Conservation (phyloP, 92 coral and sea anemone genomes). For the Parazoanthus atlanticus region DNA sequence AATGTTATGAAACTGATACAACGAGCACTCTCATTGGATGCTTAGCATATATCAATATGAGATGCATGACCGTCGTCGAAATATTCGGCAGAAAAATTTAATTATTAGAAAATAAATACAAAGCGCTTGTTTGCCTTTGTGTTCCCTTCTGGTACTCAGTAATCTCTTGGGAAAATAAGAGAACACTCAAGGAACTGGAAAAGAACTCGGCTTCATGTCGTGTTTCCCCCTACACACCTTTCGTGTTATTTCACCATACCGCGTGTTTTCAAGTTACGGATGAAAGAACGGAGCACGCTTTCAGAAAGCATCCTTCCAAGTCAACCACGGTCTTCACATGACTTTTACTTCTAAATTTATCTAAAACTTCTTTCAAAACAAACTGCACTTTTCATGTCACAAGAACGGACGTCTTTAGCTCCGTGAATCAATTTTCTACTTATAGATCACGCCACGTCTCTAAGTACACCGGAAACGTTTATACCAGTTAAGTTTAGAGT, state of each 20-base stretch:
- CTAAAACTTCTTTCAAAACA: background rate
- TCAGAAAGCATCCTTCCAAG: too few relatives aligned
- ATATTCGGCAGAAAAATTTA: too few relatives aligned
- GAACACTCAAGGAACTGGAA: too few relatives aligned
- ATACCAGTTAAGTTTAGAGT: background rate
- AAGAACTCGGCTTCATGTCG: too few relatives aligned
- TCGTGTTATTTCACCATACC: background rate
- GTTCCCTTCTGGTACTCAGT: too few relatives aligned
- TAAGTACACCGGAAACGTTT: background rate
- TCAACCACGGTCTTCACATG: background rate
- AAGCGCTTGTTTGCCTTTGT: too few relatives aligned
- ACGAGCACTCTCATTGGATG: background rate
- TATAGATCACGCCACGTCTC: background rate
- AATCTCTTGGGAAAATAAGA: too few relatives aligned
- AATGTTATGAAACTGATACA: background rate
- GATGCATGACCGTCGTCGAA: too few relatives aligned
- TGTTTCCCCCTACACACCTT: too few relatives aligned
- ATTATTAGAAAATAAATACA: too few relatives aligned
- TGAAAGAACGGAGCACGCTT: background rate
- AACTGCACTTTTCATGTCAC: background rate
- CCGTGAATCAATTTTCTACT: background rate
- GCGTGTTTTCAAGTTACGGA: too few relatives aligned
- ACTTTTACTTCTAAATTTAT: too few relatives aligned
- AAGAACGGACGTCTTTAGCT: background rate
- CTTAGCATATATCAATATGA: background rate